Evolutionary conservation across 2,113 vertebrate genomes (phyloP).

Genomic region (Ursus arctos): DNA sequence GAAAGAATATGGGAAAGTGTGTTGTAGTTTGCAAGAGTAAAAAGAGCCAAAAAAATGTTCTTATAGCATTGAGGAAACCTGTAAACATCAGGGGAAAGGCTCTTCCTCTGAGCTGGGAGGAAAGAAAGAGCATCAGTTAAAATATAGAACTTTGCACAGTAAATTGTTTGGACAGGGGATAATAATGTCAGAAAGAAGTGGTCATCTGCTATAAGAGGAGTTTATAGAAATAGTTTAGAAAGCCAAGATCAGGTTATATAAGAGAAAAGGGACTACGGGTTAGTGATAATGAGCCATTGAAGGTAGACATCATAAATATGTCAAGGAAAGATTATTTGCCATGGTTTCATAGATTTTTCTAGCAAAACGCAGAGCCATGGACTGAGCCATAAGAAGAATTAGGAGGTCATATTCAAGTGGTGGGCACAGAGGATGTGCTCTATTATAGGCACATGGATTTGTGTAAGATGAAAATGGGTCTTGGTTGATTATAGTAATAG

Average conservation of each 20-base stretch:
- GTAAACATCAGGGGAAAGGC: background rate
- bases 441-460: background rate
- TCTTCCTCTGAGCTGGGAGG: background rate
- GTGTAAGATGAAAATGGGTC: background rate
- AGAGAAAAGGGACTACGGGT: background rate
- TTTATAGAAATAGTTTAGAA: conserved; percentile 33
- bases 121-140: background rate
- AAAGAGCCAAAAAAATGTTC: background rate
- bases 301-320: background rate
- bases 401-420: background rate
- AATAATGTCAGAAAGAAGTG: background rate
- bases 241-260: background rate
- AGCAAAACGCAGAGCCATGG: background rate
- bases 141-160: background rate
- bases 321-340: background rate
- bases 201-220: background rate
- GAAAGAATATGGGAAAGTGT: background rate
- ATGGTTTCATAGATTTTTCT: background rate
- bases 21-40: background rate
- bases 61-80: background rate
- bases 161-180: background rate
- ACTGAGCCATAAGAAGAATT: background rate
- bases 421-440: background rate
- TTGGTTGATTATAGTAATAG: background rate
- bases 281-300: background rate